Evolutionary conservation across 2,113 vertebrate species (phyloP), one percentile per base, ranked within the genome.

Genomic region (Saiga tatarica): DNA sequence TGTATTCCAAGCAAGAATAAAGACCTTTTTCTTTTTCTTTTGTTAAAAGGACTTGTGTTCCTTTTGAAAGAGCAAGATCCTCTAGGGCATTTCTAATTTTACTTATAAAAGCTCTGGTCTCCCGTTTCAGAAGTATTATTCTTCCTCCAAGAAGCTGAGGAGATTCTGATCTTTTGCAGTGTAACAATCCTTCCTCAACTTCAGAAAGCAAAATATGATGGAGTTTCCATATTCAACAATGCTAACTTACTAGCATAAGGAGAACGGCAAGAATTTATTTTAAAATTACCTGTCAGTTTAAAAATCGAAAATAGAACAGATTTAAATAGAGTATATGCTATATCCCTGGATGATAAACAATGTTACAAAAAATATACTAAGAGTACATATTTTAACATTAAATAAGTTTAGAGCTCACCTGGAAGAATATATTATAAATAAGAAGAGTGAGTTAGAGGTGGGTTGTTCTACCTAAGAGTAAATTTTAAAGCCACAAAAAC

Each of bases 41-140:
- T 59, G 92, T 89, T 89, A 91, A 97, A 98, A 96, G 45, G 52
- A 97, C 39, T 52, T 90, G 42, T 92, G 62, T 90, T 96, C 96
- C 85, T 92, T 98, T 95, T 97, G 84, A 97, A 96, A 88, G 53
- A 97, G 50, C 84, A 95, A 94, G 91, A 92, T 83, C 93, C 91
- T 97, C 86, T 83, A 33, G 78, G 95, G 95, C 76, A 93, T 96
- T 97, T 98, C 76, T 94, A 97, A 97, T 97, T 97, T 97, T 96
- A 91, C 94, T 96, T 94, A 76, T 33, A 95, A 97, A 95, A 92
- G 81, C 11, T 88, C 76, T 64, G 53, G 28, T 30, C 57, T 92
- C 52, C 60, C 28, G 95, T 97, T 97, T 97, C 86, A 92, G 81
- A 74, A 93, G 28, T 74, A 90, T 59, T 95, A 94, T 97, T 97